These are phyloP conservation scores for Selene dorsalis DNA, from an alignment of 2,797 vertebrate species.

Conservation along the genomic window DNA sequence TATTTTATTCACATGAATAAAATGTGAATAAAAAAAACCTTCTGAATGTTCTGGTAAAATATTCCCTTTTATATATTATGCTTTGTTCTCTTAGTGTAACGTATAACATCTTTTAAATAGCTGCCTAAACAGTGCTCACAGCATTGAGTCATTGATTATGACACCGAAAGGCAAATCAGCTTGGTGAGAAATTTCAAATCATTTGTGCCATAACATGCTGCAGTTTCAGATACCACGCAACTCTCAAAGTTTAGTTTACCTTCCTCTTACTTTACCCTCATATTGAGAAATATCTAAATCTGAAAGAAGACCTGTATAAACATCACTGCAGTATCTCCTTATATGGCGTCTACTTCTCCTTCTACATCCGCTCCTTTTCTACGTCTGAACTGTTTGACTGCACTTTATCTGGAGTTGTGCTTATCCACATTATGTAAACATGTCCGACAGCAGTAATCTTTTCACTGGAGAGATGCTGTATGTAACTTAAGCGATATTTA, in stretches of 20 bases:
- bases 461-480: not conserved
- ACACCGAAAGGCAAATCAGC: conserved; percentile 6
- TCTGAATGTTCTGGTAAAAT: not conserved
- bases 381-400: conserved; percentile 9
- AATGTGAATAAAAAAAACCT: not conserved
- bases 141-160: not conserved
- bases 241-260: not conserved
- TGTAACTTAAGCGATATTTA: conserved; percentile 6
- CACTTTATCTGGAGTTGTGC: conserved; percentile 4
- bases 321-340: conserved; percentile 1
- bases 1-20: not conserved
- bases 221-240: not conserved
- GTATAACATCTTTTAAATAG: not conserved
- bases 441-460: not conserved
- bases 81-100: not conserved
- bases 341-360: conserved; percentile 4
- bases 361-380: conserved; percentile 7
- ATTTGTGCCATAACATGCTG: not conserved
- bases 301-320: not conserved
- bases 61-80: not conserved
- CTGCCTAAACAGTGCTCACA: not conserved
- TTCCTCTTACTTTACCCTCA: not conserved
- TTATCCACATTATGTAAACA: conserved; percentile 23
- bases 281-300: conserved; percentile 8
- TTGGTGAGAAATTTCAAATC: conserved; percentile 5